Percentiles rank a stretch among this genome's conserved stretches.
phyloP scores from a whole-genome alignment of 2,113 vertebrate genomes.

The Neotoma lepida region DNA sequence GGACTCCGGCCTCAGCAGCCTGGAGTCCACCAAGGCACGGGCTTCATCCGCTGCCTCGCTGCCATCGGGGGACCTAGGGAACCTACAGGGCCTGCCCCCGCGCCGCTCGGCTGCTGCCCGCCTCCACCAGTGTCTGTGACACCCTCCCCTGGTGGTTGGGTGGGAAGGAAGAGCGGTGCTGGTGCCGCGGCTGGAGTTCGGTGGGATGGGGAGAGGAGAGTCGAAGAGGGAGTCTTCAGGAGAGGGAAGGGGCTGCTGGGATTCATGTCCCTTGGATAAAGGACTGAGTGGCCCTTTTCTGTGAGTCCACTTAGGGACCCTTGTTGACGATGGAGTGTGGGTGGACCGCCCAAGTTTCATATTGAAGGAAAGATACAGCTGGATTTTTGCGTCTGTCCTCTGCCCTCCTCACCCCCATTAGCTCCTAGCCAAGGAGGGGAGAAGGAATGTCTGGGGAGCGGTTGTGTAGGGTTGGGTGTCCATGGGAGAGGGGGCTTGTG shows the following conservation, averaged over 20 bases:
- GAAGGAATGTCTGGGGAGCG: background rate
- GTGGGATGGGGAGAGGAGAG: background rate
- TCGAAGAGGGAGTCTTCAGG: background rate
- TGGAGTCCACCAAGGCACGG: slow-evolving; percentile 88
- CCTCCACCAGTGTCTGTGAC: slow-evolving; percentile 89
- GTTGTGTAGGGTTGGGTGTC: background rate
- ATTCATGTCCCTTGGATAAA: background rate
- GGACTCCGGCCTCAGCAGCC: slow-evolving; percentile 87
- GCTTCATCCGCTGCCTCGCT: slow-evolving; percentile 43
- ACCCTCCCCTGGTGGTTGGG: background rate
- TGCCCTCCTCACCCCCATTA: rapidly evolving
- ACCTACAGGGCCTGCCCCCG: slow-evolving; percentile 64
- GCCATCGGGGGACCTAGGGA: slow-evolving; percentile 1
- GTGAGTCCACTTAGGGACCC: background rate
- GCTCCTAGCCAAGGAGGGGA: background rate
- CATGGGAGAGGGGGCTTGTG: background rate
- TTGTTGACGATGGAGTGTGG: background rate
- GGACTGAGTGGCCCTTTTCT: background rate
- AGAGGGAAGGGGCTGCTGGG: too few species aligned
- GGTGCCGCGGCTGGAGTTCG: background rate
- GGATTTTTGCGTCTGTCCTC: background rate
- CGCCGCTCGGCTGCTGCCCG: slow-evolving; percentile 85
- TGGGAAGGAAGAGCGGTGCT: background rate
- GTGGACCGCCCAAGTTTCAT: background rate
- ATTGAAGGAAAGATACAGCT: slow-evolving; percentile 25